Evolutionary conservation across 2,888 invertebrate genomes (phyloP).

Genomic region (Blastobasis lacticolella): DNA sequence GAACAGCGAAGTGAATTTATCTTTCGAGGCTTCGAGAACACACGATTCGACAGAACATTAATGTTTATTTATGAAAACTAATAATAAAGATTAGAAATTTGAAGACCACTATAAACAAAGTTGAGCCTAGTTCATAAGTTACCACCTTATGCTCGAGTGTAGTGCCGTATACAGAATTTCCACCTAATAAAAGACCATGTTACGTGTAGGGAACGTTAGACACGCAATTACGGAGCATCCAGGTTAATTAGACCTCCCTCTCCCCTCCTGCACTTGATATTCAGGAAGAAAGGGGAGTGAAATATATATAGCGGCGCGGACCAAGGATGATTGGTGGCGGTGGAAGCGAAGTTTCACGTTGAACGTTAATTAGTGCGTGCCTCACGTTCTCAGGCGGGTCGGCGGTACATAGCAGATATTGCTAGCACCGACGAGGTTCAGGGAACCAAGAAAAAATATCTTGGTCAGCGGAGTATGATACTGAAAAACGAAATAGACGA

Average conservation of each 20-base stretch:
- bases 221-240: slow-evolving; percentile 63
- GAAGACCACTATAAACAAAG: slow-evolving; percentile 20
- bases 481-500: no score
- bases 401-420: slow-evolving; percentile 47
- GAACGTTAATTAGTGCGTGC: slow-evolving; percentile 71
- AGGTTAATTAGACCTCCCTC: slow-evolving; percentile 44
- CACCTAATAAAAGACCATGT: slow-evolving; percentile 71
- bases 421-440: slow-evolving; percentile 28
- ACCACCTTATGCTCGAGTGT: slow-evolving; percentile 41
- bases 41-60: no score
- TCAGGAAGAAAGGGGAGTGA: slow-evolving; percentile 33
- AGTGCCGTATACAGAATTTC: slow-evolving; percentile 67
- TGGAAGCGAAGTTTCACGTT: slow-evolving; percentile 64
- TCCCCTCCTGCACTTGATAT: slow-evolving; percentile 32
- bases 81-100: slow-evolving; percentile 12
- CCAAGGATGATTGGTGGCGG: slow-evolving; percentile 46
- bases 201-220: slow-evolving; percentile 69
- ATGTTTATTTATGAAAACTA: no score
- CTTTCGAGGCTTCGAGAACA: no score
- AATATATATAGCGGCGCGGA: slow-evolving; percentile 42
- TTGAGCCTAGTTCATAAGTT: slow-evolving; percentile 46
- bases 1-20: no score
- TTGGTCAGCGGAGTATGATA: no score
- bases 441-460: slow-evolving; percentile 26
- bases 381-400: slow-evolving; percentile 57